Base-by-base conservation (phyloP, 2,888 invertebrate species). In the Dendrolimus pini region DNA sequence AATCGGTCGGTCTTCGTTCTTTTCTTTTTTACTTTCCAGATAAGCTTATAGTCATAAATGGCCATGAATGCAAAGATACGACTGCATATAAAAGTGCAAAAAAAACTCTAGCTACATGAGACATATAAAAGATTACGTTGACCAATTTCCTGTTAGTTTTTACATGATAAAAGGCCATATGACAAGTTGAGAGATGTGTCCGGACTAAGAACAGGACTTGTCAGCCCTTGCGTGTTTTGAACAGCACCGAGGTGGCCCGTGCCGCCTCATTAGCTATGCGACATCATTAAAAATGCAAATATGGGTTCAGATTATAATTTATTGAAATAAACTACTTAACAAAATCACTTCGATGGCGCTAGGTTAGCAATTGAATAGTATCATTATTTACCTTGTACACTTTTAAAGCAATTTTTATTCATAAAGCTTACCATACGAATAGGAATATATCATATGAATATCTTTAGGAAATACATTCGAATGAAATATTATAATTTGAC, bases 1-100 rank as follows among this genome's bases (percentile, higher is more conserved):
- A 89, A 89, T 88, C 89, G 83, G 82, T 79, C 77, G 75, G 83
- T 81, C 80, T 77, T 76, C 75, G 78, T 75, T 79, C 76, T 74
- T 76, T 82, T 72, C 80, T 83, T 87, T 85, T 86, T 85, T 82
- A 71, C 72, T 65, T 63, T 71, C 71, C 77, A 74, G 76, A 81
- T 74, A 79, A 78, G 74, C 72, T 47, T 71, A 75, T 71, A 78
- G 72, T 71, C 73, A 66, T 71, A 78, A 78, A 81, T 72, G 77
- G 74, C 64, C 58, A 62, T 75, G 73, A 67, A 82, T 80, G 77
- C 78, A 77, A 77, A 83, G 70, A 74, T 70, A 64, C 70, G 30
- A 3, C 30, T 30, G 47, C 12, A 47, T 47, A 47, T 47, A 3
- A 10, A 47, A 47, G 47, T 10, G 47, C 9, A 47, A 47, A 47